Percentiles rank a stretch among this genome's conserved stretches.
Conservation (phyloP, 2,797 vertebrate species). For the Enteromius afrohamiltoni region DNA sequence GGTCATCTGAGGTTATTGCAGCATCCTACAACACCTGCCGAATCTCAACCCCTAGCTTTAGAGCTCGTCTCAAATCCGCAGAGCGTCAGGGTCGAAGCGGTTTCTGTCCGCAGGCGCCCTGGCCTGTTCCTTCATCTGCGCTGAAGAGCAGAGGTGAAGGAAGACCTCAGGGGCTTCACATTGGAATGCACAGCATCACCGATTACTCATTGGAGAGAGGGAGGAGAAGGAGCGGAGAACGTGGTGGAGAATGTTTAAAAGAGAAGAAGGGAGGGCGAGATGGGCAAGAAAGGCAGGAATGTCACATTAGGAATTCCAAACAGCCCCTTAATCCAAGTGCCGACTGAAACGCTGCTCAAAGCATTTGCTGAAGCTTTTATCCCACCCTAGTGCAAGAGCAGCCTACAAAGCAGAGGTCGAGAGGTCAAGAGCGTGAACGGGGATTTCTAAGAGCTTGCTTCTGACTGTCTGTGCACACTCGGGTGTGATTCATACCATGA, state of each 20-base stretch:
- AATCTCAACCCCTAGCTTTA: background rate
- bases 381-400: background rate
- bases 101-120: background rate
- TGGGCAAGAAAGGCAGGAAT: slow-evolving; percentile 33
- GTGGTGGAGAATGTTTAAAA: slow-evolving; percentile 10
- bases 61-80: background rate
- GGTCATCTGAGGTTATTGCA: background rate
- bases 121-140: background rate
- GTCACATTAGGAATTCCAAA: slow-evolving; percentile 75
- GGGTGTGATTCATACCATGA: background rate
- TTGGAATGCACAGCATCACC: slow-evolving; percentile 23
- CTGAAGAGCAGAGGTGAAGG: slow-evolving; percentile 10
- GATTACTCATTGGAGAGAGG: slow-evolving; percentile 6
- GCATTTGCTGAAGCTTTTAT: slow-evolving; percentile 32
- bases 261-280: slow-evolving; percentile 17
- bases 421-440: slow-evolving; percentile 25
- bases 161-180: background rate
- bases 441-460: slow-evolving; percentile 12
- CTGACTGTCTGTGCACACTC: background rate
- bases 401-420: slow-evolving; percentile 36
- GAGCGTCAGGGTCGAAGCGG: background rate
- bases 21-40: background rate
- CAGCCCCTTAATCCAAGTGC: slow-evolving; percentile 75
- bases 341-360: slow-evolving; percentile 73
- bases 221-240: background rate